Evolutionary conservation across 2,797 vertebrate species (phyloP), one percentile per base, ranked within the genome.

Genomic region (Steatocranus sp.): DNA sequence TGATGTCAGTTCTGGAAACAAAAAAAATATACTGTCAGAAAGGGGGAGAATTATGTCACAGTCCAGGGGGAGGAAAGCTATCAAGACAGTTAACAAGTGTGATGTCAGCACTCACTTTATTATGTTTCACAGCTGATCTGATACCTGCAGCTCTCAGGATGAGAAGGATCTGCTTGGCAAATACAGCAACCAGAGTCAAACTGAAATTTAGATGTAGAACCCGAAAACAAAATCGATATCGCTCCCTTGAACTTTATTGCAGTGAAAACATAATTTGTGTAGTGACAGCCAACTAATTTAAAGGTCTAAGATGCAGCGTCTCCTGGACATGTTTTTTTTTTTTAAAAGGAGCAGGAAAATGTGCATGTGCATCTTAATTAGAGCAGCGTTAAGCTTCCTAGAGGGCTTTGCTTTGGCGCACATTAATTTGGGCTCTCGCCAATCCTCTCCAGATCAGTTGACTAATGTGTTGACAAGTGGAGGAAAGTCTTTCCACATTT

Each of bases 291-390:
- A 80, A 34, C 18, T 79, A 56, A 90, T 90, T 87, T 53, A 79
- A 75, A 76, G 50, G 79, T 88, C 85, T 66, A 76, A 77, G 58
- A 86, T 68, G 27, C 51, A 82, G 78, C 75, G 53, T 70, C 82
- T 86, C 74, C 87, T 79, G 82, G 85, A 92, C 82, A 80, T 83
- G 83, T 76, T 76, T 86, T 46, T 51, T 56, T 32, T 2, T 3
- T 5, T 0, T 7, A 61, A 58, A 84, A 79, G 80, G 82, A 78
- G 80, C 81, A 58, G 82, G 80, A 84, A 91, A 88, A 90, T 93
- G 92, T 93, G 92, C 91, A 91, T 49, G 88, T 92, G 91, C 87
- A 93, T 95, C 88, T 92, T 94, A 95, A 95, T 95, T 88, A 90
- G 91, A 90, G 25, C 14, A 5, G 76, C 66, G 56, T 89, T 91